These are phyloP conservation scores for Tribolium freemani DNA, from an alignment of 2,888 invertebrate genomes.

Conservation along the genomic window DNA sequence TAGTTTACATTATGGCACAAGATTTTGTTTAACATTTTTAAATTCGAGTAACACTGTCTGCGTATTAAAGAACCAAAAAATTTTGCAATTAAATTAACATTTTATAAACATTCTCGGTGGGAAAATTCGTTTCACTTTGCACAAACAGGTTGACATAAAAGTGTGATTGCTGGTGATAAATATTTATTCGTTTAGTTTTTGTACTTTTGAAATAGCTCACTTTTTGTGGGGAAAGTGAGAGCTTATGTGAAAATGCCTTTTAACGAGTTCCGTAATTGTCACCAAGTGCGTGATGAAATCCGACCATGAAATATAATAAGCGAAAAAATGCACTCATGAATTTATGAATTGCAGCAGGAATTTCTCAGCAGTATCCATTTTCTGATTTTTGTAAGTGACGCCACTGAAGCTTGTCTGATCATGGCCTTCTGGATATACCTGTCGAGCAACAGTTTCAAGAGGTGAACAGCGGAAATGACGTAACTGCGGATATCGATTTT, in stretches of 20 bases:
- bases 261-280: slow-evolving; percentile 6
- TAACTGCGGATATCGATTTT: slow-evolving; percentile 54
- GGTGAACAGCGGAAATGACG: slow-evolving; percentile 55
- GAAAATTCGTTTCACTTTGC: too few species aligned
- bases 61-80: too few species aligned
- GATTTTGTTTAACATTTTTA: too few species aligned
- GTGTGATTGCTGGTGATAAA: too few species aligned
- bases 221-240: neutral
- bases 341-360: slow-evolving; percentile 17
- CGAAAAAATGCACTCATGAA: slow-evolving; percentile 27
- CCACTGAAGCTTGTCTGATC: slow-evolving; percentile 50
- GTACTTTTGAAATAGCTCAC: neutral
- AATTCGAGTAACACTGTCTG: too few species aligned
- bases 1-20: too few species aligned
- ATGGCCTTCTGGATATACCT: slow-evolving; percentile 52
- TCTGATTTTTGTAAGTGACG: slow-evolving; percentile 47
- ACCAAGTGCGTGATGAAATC: slow-evolving; percentile 10
- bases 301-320: slow-evolving; percentile 15
- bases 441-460: slow-evolving; percentile 54
- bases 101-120: too few species aligned
- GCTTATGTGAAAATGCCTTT: slow-evolving; percentile 11
- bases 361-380: slow-evolving; percentile 47
- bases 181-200: neutral
- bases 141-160: too few species aligned
- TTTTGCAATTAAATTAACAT: too few species aligned